Base-by-base conservation (phyloP, 2,888 invertebrate genomes). In the Hypomecis atomaria region DNA sequence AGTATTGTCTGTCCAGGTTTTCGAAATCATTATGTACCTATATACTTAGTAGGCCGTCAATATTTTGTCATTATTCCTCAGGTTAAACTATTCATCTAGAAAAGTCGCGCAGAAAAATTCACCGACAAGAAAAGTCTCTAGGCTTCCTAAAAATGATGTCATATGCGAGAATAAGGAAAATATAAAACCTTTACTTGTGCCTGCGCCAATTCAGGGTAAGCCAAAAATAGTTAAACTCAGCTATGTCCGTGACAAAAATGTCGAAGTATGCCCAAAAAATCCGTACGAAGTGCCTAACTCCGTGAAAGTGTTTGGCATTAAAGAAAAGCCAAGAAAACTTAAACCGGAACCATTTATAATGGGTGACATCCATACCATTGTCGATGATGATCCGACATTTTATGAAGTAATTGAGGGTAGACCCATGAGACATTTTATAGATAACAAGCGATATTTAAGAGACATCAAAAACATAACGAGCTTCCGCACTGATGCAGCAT, bases 361-460 rank as follows among this genome's bases (percentile, higher is more conserved):
- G 72, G 68, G 65, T 42, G 78, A 80, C 13, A 71, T 71, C 9
- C 69, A 62, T 44, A 78, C 81, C 0, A 74, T 83, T 38, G 77
- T 77, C 61, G 79, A 83, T 55, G 50, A 79, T 13, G 78, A 83
- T 67, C 43, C 69, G n/a, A 65, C 62, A 8, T 84, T 82, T 62
- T 83, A 72, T 62, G 78, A 78, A 67, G 57, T 74, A 34, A 69
- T 82, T 23, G 79, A 81, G 72, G 82, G 83, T 5, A 74, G 82
- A 36, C 79, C 79, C 5, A 34, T 83, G 6, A 71, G 79, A 50
- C 75, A 72, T 40, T 71, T 72, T 11, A 58, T 55, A 6, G 81
- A 82, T 34, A 65, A 78, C 2, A 82, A 81, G 66, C 70, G 75
- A 6, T 79, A 79, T 50, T 75, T 81, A 61, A 72, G 56, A 45